phyloP scores from a whole-genome alignment of 1,140 invertebrate genomes.

The Drosophila subpulchrella region DNA sequence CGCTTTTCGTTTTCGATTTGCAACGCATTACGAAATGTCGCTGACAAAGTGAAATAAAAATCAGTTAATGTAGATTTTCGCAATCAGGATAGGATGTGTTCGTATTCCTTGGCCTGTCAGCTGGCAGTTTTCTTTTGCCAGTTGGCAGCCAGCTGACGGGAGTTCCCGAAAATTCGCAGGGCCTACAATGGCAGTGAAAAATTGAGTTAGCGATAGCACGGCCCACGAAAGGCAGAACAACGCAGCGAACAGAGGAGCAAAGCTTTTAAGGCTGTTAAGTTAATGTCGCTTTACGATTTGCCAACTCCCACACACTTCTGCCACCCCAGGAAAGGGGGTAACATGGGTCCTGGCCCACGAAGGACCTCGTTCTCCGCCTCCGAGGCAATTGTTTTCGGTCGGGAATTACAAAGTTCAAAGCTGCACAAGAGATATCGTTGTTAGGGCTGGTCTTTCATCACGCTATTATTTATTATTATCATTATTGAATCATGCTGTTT shows the following conservation, averaged over 20 bases:
- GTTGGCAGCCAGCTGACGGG: too few relatives aligned
- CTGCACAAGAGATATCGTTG: not conserved
- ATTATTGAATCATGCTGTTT: too few relatives aligned
- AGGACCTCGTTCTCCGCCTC: not conserved
- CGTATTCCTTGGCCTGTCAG: constrained; percentile 7
- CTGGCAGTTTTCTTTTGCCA: constrained; percentile 8
- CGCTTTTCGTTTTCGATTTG: constrained; percentile 62
- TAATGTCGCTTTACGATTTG: constrained; percentile 57
- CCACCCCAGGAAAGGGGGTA: not conserved
- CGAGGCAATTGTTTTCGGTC: constrained; percentile 5
- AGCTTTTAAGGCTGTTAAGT: constrained; percentile 75
- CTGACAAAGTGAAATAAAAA: constrained; percentile 65
- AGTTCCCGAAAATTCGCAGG: constrained; percentile 22
- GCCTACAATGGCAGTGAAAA: constrained; percentile 69
- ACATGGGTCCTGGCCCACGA: not conserved
- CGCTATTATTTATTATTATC: too few relatives aligned
- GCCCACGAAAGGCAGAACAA: constrained; percentile 3
- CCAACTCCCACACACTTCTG: too few relatives aligned
- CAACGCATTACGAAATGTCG: constrained; percentile 75
- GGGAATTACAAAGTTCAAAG: not conserved
- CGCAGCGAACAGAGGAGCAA: constrained; percentile 47
- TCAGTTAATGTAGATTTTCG: constrained; percentile 71
- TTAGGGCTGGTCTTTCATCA: not conserved
- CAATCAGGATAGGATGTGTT: constrained; percentile 16
- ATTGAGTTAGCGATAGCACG: constrained; percentile 72